phyloP scores from a whole-genome alignment of 1,140 invertebrate genomes.

The Paraescarpia echinospica region DNA sequence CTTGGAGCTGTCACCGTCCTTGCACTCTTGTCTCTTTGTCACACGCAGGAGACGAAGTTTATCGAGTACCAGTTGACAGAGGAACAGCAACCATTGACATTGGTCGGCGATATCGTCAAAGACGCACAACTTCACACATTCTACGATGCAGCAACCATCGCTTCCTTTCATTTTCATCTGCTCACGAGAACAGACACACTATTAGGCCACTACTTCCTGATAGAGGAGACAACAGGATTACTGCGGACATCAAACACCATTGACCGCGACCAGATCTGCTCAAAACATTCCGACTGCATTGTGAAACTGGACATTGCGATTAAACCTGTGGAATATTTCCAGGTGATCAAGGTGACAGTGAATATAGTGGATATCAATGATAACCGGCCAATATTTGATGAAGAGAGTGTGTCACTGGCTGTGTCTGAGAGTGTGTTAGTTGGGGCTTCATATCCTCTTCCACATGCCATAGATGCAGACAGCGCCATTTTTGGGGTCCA shows the following conservation, averaged over 20 bases:
- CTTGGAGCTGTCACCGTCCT: not conserved
- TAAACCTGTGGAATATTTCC: slow-evolving; percentile 26
- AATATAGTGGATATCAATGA: slow-evolving; percentile 30
- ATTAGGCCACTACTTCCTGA: not conserved
- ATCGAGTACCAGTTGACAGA: not conserved
- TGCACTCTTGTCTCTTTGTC: not conserved
- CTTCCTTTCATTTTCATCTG: not conserved
- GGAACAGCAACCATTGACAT: not conserved
- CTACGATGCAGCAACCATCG: not conserved
- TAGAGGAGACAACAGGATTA: not conserved
- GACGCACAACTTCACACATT: not conserved
- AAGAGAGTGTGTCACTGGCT: not conserved
- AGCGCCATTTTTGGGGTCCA: slow-evolving; percentile 9
- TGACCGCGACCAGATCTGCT: slow-evolving; percentile 26
- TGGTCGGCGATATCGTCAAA: not conserved
- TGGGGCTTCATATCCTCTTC: slow-evolving; percentile 12
- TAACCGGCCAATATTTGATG: slow-evolving; percentile 24
- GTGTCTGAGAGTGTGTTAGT: slow-evolving; percentile 16
- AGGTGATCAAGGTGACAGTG: slow-evolving; percentile 29
- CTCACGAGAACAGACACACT: not conserved
- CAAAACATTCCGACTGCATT: not conserved
- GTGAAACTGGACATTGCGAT: slow-evolving; percentile 26
- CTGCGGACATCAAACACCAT: not conserved
- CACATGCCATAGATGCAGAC: slow-evolving; percentile 24
- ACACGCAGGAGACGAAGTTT: not conserved